phyloP scores from a whole-genome alignment of 2,888 invertebrate species.

The Ophonus ardosiacus region DNA sequence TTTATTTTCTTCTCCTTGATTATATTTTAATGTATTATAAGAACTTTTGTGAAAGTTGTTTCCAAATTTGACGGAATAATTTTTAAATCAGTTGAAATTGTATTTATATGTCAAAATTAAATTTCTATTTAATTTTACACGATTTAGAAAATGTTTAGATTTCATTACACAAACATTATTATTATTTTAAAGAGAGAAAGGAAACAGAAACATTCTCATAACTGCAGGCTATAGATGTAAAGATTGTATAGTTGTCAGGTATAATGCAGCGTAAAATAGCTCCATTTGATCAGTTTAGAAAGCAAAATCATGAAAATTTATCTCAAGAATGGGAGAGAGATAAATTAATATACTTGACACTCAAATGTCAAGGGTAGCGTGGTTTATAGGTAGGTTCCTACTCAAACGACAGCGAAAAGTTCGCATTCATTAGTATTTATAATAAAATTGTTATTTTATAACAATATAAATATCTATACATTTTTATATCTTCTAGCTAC shows the following conservation, averaged over 20 bases:
- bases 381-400: slow-evolving; percentile 1
- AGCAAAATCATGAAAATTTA: slow-evolving; percentile 49
- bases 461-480: background rate
- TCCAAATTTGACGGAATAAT: background rate
- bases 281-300: slow-evolving; percentile 26
- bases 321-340: background rate
- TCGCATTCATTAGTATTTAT: background rate
- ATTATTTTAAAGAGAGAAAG: slow-evolving; percentile 11
- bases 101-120: background rate
- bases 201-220: slow-evolving; percentile 21
- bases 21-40: background rate
- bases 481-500: background rate
- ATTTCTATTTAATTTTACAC: background rate
- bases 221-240: background rate
- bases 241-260: background rate
- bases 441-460: background rate
- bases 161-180: background rate
- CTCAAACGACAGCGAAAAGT: slow-evolving; percentile 29
- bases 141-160: background rate
- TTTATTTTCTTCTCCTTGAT: background rate
- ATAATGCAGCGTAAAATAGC: background rate
- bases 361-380: slow-evolving; percentile 43
- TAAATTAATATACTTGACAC: slow-evolving; percentile 36
- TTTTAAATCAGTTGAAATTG: background rate
- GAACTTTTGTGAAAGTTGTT: background rate